These are phyloP conservation scores for Chondrosia reniformis DNA, from an alignment of 37 sponge, comb jelly and placozoan species.

Conservation along the genomic window DNA sequence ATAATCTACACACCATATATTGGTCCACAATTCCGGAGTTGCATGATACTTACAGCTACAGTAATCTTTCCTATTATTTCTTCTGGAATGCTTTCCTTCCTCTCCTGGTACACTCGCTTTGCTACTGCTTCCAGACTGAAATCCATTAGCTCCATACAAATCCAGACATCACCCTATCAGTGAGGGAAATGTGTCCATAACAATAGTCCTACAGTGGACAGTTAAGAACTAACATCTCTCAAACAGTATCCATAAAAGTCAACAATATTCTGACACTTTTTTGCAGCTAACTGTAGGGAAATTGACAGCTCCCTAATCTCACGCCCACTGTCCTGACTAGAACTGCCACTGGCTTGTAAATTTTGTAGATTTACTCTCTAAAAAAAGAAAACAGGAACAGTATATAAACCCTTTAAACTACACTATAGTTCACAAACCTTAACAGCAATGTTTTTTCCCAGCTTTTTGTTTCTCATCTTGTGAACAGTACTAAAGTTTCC, in stretches of 20 bases:
- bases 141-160: constrained; percentile 95
- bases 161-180: constrained; percentile 89
- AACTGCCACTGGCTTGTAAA: too few relatives aligned
- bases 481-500: constrained; percentile 82
- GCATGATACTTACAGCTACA: constrained; percentile 57
- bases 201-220: neutral
- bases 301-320: constrained; percentile 75
- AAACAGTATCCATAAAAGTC: constrained; percentile 90
- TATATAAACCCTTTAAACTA: neutral
- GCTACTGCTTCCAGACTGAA: constrained; percentile 86
- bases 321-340: neutral
- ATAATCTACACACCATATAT: neutral
- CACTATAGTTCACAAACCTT: constrained; percentile 48
- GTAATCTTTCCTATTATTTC: constrained; percentile 79
- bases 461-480: constrained; percentile 63
- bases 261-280: constrained; percentile 83
- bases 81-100: constrained; percentile 75
- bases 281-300: constrained; percentile 51
- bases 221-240: constrained; percentile 69
- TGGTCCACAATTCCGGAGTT: neutral
- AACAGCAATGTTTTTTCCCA: constrained; percentile 70
- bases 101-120: constrained; percentile 66
- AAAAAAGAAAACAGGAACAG: neutral
- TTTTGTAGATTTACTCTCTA: constrained; percentile 2
- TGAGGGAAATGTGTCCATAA: neutral